Evolutionary conservation across 2,797 vertebrate species (phyloP).

Genomic region (Micrastur ruficollis): DNA sequence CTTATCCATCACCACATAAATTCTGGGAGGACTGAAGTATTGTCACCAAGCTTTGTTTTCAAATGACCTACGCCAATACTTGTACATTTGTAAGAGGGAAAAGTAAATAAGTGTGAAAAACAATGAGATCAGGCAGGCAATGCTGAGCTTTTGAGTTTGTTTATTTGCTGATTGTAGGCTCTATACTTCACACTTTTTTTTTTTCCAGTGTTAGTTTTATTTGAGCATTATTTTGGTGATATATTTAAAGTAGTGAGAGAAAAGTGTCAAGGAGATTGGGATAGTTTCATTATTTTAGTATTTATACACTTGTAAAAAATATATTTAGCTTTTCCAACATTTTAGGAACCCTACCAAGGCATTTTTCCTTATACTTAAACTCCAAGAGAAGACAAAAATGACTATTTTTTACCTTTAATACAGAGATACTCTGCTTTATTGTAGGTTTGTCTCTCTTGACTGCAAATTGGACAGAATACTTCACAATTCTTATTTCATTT

Average conservation of each 20-base stretch:
- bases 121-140: neutral
- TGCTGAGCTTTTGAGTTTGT: neutral
- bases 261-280: neutral
- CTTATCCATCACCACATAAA: neutral
- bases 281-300: neutral
- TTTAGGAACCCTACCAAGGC: neutral
- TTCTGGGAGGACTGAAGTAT: neutral
- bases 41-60: neutral
- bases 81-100: neutral
- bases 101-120: slow-evolving; percentile 25
- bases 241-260: neutral
- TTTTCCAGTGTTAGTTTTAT: neutral
- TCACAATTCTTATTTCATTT: neutral
- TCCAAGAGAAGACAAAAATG: neutral
- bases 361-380: neutral
- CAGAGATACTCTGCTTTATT: neutral
- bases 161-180: neutral
- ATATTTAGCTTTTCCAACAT: neutral
- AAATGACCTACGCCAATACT: neutral
- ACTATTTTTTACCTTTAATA: neutral
- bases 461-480: neutral
- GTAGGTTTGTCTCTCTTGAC: neutral
- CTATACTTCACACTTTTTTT: neutral
- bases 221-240: neutral
- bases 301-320: neutral